Evolutionary conservation across 2,888 invertebrate species (phyloP).

Genomic region (Agriopis leucophaearia): DNA sequence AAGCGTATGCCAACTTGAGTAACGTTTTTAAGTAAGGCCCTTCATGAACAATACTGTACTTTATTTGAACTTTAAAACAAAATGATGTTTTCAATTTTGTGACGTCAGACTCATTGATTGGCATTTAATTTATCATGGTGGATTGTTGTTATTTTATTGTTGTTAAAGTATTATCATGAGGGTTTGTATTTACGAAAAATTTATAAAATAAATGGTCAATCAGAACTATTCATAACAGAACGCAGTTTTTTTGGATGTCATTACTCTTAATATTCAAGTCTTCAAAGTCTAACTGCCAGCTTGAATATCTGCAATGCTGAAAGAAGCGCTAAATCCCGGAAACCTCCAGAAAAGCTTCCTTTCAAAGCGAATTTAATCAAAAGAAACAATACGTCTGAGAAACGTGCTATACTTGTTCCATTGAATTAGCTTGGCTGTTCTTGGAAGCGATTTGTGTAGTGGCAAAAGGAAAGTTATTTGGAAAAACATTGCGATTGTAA

Average conservation of each 20-base stretch:
- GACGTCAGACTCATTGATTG: no score
- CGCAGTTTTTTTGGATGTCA: not conserved
- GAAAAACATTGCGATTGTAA: no score
- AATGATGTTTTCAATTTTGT: no score
- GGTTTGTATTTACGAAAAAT: no score
- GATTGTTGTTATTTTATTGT: no score
- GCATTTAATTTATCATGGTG: no score
- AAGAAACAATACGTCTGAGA: constrained; percentile 26
- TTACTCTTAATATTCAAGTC: constrained; percentile 13
- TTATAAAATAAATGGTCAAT: no score
- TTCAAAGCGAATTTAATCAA: constrained; percentile 33
- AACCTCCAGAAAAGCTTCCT: constrained; percentile 27
- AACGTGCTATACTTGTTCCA: constrained; percentile 22
- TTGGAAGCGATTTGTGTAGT: constrained; percentile 24
- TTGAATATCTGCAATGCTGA: constrained; percentile 11
- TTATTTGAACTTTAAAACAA: no score
- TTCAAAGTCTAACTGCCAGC: constrained; percentile 11
- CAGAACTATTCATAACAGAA: not conserved
- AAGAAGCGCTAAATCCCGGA: constrained; percentile 32
- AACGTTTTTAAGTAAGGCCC: no score
- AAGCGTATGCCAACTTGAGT: no score
- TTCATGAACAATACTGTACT: no score
- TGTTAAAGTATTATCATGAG: no score
- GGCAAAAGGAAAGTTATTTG: not conserved
- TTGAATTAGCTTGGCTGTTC: constrained; percentile 20